Evolutionary conservation across 2,797 vertebrate species (phyloP).

Genomic region (Myoxocephalus aenaeus): DNA sequence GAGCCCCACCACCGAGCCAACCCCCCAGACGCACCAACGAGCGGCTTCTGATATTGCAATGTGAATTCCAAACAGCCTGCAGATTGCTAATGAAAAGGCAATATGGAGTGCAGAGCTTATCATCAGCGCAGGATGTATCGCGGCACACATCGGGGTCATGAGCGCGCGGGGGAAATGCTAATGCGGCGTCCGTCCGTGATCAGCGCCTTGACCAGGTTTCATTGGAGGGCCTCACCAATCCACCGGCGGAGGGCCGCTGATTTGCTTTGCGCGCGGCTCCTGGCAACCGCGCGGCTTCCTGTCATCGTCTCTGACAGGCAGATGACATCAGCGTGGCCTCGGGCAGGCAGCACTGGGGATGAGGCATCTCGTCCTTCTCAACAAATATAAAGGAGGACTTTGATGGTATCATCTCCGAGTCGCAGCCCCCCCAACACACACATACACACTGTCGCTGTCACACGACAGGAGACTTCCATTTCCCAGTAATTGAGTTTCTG

Average conservation of each 20-base stretch:
- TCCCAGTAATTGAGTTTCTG: slow-evolving; percentile 82
- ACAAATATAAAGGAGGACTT: slow-evolving; percentile 81
- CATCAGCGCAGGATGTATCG: slow-evolving; percentile 33
- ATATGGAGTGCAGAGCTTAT: slow-evolving; percentile 36
- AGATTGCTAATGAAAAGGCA: slow-evolving; percentile 36
- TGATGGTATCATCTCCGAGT: slow-evolving; percentile 82
- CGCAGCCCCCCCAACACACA: background rate
- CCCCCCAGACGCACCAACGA: slow-evolving; percentile 18
- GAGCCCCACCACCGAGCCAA: slow-evolving; percentile 26
- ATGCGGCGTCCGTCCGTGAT: slow-evolving; percentile 56
- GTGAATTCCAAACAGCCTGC: slow-evolving; percentile 54
- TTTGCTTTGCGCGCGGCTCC: slow-evolving; percentile 1
- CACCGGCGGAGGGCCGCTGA: slow-evolving; percentile 38
- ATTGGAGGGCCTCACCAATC: slow-evolving; percentile 67
- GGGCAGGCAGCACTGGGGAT: slow-evolving; percentile 67
- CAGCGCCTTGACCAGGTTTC: slow-evolving; percentile 38
- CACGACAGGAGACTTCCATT: slow-evolving; percentile 77
- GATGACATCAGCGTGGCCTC: slow-evolving; percentile 80
- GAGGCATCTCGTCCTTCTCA: slow-evolving; percentile 79
- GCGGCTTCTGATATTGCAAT: slow-evolving; percentile 28
- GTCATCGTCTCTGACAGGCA: slow-evolving; percentile 75
- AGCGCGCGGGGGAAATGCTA: slow-evolving; percentile 54
- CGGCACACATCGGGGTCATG: slow-evolving; percentile 25
- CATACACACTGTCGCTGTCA: slow-evolving; percentile 67
- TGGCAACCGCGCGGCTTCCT: slow-evolving; percentile 62